Evolutionary conservation across 2,888 invertebrate genomes (phyloP).

Genomic region (Cryptocephalus moraei): DNA sequence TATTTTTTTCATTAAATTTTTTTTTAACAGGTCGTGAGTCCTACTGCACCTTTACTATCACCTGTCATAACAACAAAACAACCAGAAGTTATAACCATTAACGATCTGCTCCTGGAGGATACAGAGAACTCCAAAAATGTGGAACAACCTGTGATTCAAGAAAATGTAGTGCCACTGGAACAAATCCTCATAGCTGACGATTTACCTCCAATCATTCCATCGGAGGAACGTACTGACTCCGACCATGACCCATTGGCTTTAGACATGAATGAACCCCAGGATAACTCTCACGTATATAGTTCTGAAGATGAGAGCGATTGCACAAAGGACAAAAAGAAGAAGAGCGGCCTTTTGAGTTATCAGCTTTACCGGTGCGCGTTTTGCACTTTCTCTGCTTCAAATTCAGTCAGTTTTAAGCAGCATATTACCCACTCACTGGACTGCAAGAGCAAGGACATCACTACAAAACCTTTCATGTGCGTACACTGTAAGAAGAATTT

Average conservation of each 20-base stretch:
- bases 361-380: constrained; percentile 44
- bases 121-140: too few species aligned
- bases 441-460: constrained; percentile 12
- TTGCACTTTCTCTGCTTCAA: constrained; percentile 36
- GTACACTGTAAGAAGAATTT: constrained; percentile 42
- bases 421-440: constrained; percentile 30
- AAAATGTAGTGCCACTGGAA: constrained; percentile 13
- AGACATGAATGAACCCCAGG: constrained; percentile 8
- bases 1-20: too few species aligned
- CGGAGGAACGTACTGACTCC: constrained; percentile 6
- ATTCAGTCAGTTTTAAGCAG: constrained; percentile 30
- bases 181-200: constrained; percentile 7
- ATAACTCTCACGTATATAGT: constrained; percentile 4
- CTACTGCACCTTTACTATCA: too few species aligned
- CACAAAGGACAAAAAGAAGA: constrained; percentile 4
- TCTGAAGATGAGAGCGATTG: constrained; percentile 16
- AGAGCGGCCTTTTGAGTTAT: constrained; percentile 18
- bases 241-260: constrained; percentile 14
- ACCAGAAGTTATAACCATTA: neutral
- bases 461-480: constrained; percentile 37
- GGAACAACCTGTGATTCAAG: neutral
- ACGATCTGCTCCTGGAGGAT: neutral
- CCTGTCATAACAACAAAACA: too few species aligned
- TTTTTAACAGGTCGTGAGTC: too few species aligned
- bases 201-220: neutral